Evolutionary conservation across 2,797 vertebrate genomes (phyloP).

Genomic region (Vultur gryphus): DNA sequence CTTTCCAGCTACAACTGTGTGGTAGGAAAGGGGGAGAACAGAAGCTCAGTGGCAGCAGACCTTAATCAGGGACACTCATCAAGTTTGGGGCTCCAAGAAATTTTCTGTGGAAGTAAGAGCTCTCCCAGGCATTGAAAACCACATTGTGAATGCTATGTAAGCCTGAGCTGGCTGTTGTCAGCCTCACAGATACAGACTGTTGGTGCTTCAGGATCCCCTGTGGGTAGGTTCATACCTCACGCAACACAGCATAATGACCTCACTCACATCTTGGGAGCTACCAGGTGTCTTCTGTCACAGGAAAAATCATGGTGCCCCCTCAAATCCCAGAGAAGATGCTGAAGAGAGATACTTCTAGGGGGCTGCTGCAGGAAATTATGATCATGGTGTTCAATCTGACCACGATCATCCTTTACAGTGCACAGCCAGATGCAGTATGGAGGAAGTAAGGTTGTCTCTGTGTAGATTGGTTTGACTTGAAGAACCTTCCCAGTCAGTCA

Average conservation of each 20-base stretch:
- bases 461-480: background rate
- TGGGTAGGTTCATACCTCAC: background rate
- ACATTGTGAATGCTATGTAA: background rate
- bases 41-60: background rate
- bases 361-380: background rate
- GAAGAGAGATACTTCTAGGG: background rate
- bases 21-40: background rate
- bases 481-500: background rate
- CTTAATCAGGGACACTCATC: background rate
- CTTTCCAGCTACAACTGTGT: fast-evolving
- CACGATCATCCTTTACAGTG: fast-evolving
- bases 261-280: background rate
- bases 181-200: background rate
- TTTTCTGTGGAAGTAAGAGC: background rate
- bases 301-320: background rate
- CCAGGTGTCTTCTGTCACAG: background rate
- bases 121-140: background rate
- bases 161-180: background rate
- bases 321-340: background rate
- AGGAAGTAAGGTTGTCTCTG: background rate
- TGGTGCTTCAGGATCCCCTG: background rate
- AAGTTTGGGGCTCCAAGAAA: background rate
- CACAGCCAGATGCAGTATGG: too few relatives aligned
- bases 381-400: background rate
- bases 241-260: background rate